Conservation (phyloP, 2,888 invertebrate genomes). For the Troglohyphantes excavatus region DNA sequence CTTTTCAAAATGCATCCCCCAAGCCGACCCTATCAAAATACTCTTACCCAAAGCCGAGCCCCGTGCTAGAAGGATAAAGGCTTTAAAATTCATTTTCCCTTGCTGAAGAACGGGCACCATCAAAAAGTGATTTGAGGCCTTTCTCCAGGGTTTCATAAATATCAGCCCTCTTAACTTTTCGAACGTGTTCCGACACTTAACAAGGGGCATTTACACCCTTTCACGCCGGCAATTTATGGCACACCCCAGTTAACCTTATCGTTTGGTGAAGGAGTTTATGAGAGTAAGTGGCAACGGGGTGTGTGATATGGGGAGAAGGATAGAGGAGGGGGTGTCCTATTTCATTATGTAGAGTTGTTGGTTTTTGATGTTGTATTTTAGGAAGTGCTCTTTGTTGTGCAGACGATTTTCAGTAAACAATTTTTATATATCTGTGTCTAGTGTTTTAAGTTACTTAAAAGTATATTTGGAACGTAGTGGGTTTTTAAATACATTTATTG, state of each 20-base stretch:
- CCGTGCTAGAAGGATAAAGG: slow-evolving; percentile 3
- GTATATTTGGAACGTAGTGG: too few relatives aligned
- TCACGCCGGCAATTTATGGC: slow-evolving; percentile 46
- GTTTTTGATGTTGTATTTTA: not conserved
- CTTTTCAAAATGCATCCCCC: slow-evolving; percentile 10
- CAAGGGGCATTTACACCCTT: slow-evolving; percentile 42
- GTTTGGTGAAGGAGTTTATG: not conserved
- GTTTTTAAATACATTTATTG: too few relatives aligned
- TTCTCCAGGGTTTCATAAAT: slow-evolving; percentile 22
- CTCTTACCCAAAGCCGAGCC: slow-evolving; percentile 40
- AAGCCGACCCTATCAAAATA: slow-evolving; percentile 61
- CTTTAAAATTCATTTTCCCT: slow-evolving; percentile 61
- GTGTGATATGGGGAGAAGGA: slow-evolving; percentile 13
- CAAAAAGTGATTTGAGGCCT: slow-evolving; percentile 68
- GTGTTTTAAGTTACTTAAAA: too few relatives aligned
- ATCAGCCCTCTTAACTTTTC: slow-evolving; percentile 27
- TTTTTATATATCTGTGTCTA: too few relatives aligned
- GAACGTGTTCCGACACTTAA: slow-evolving; percentile 36
- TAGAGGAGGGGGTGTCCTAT: slow-evolving; percentile 13
- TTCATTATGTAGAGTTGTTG: slow-evolving; percentile 8
- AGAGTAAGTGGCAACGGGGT: not conserved
- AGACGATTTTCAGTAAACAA: too few relatives aligned
- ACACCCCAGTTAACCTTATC: slow-evolving; percentile 46
- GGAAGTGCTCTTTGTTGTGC: too few relatives aligned
- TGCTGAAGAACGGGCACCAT: slow-evolving; percentile 20